phyloP scores from a whole-genome alignment of 2,797 vertebrate genomes.

The Parotocinclus haroldoi region DNA sequence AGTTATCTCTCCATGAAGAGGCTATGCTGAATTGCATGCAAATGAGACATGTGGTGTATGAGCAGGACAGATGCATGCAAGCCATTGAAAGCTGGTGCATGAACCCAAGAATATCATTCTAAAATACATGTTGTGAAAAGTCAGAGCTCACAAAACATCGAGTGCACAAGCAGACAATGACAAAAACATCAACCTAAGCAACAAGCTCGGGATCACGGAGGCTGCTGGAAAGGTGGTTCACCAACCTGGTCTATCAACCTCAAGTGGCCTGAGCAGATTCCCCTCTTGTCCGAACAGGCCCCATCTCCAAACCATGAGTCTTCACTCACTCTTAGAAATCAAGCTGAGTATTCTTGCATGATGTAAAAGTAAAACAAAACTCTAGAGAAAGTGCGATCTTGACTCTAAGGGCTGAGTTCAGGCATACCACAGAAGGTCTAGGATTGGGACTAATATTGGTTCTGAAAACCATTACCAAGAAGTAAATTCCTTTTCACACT shows the following conservation, averaged over 20 bases:
- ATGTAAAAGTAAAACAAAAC: neutral
- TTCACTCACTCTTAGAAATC: constrained; percentile 46
- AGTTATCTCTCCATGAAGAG: constrained; percentile 20
- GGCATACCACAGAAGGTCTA: no score
- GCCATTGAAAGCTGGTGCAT: constrained; percentile 26
- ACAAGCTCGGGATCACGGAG: constrained; percentile 75
- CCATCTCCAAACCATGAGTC: constrained; percentile 44
- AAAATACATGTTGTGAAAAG: constrained; percentile 88
- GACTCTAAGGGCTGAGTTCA: no score
- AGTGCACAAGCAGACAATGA: constrained; percentile 94
- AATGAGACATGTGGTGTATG: neutral
- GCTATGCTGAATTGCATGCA: constrained; percentile 30
- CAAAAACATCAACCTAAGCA: constrained; percentile 81
- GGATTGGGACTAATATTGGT: no score
- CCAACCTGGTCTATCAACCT: constrained; percentile 95
- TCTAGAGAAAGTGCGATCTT: no score
- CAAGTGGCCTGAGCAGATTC: constrained; percentile 81
- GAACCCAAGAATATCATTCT: constrained; percentile 92
- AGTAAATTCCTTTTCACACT: no score
- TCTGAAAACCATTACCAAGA: no score
- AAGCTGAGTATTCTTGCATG: constrained; percentile 35
- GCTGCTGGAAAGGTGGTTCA: constrained; percentile 86
- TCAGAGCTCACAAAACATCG: constrained; percentile 94
- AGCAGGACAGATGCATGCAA: constrained; percentile 39
- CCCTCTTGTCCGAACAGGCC: constrained; percentile 81